phyloP scores from a whole-genome alignment of 23 tunicate species.

The Corella eumyota region DNA sequence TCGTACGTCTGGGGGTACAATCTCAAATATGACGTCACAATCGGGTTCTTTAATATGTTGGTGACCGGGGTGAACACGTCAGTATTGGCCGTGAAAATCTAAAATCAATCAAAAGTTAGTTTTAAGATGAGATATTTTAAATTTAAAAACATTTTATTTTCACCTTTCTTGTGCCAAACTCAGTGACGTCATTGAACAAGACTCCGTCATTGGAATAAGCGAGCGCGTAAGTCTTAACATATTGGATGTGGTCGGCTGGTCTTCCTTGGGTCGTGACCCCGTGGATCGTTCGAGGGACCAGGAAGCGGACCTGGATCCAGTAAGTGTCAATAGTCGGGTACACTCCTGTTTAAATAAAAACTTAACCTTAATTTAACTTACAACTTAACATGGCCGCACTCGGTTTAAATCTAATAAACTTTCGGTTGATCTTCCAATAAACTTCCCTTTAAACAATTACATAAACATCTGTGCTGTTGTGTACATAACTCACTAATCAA shows the following conservation, averaged over 20 bases:
- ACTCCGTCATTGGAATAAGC: slow-evolving; percentile 58
- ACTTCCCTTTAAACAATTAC: background rate
- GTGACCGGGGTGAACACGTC: slow-evolving; percentile 63
- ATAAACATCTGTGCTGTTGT: background rate
- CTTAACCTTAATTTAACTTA: no score
- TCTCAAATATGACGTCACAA: slow-evolving; percentile 65
- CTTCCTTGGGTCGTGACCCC: slow-evolving; percentile 89
- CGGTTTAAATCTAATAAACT: background rate
- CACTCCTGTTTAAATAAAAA: slow-evolving; percentile 7
- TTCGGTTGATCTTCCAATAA: background rate
- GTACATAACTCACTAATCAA: background rate
- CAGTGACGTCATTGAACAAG: slow-evolving; percentile 1
- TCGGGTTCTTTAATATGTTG: slow-evolving; percentile 29
- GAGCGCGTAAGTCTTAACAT: slow-evolving; percentile 42
- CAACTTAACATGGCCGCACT: background rate
- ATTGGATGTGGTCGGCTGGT: slow-evolving; percentile 54
- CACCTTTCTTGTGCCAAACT: background rate
- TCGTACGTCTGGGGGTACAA: slow-evolving; percentile 32
- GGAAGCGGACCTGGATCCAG: slow-evolving; percentile 57
- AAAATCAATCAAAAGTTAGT: slow-evolving; percentile 1
- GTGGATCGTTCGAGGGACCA: slow-evolving; percentile 31
- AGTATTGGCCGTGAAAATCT: slow-evolving; percentile 49
- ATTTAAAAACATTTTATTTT: slow-evolving; percentile 6
- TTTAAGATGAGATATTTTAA: slow-evolving; percentile 1
- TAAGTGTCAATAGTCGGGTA: slow-evolving; percentile 20